Conservation (phyloP, 2,888 invertebrate species). For the Melanophora roralis region DNA sequence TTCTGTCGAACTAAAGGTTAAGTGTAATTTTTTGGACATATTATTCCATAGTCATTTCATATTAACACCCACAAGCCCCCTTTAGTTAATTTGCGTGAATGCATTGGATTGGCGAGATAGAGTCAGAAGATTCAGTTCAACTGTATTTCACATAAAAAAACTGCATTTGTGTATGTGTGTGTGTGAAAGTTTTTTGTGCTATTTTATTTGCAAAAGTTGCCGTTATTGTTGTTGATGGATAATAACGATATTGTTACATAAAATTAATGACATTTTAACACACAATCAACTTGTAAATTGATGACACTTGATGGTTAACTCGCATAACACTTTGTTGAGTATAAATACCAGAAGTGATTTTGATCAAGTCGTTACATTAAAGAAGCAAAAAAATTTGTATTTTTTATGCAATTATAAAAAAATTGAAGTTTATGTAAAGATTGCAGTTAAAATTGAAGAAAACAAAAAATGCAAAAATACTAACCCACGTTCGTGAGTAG, state of each 20-base stretch:
- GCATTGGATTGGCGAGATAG: background rate
- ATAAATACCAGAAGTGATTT: background rate
- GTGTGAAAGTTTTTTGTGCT: background rate
- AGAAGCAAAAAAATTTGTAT: background rate
- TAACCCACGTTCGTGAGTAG: too few relatives aligned
- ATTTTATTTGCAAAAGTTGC: background rate
- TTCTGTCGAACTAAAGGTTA: slow-evolving; percentile 1
- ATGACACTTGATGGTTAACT: slow-evolving; percentile 54
- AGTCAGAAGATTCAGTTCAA: background rate
- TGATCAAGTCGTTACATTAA: background rate
- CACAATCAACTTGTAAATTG: slow-evolving; percentile 61
- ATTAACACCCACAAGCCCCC: background rate
- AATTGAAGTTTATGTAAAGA: too few relatives aligned
- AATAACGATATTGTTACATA: slow-evolving; percentile 56
- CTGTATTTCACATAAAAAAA: background rate
- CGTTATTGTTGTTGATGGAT: slow-evolving; percentile 22
- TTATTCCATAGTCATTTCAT: background rate
- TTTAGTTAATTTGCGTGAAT: slow-evolving; percentile 9
- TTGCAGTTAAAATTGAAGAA: too few relatives aligned
- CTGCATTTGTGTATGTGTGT: background rate
- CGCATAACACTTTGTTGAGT: background rate
- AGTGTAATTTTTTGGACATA: background rate
- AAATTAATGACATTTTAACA: slow-evolving; percentile 62
- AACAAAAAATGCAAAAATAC: too few relatives aligned
- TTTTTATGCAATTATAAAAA: background rate